A percentile compares a stretch with the other conserved stretches of the same genome.
Evolutionary conservation across 1,140 invertebrate species (phyloP).

Genomic region (Arctopsyche grandis): DNA sequence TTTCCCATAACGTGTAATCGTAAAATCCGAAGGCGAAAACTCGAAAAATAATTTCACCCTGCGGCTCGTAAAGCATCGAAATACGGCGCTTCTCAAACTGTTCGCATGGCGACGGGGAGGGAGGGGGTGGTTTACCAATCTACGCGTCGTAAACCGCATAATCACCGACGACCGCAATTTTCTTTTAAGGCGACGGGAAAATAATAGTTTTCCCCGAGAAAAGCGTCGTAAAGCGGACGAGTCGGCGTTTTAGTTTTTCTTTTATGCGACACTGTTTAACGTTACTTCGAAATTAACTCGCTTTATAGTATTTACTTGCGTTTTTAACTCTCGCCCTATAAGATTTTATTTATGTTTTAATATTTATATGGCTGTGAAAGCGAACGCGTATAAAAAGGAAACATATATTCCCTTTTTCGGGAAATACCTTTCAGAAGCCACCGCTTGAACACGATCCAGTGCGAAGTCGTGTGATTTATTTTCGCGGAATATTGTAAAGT

Average conservation of each 20-base stretch:
- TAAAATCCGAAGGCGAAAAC: not conserved
- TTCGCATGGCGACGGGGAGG: too few relatives aligned
- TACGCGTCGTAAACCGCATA: not conserved
- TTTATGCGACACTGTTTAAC: not conserved
- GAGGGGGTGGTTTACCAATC: constrained; percentile 13
- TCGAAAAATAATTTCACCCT: constrained; percentile 14
- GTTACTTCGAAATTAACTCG: too few relatives aligned
- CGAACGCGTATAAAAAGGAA: constrained; percentile 2
- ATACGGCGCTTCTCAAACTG: not conserved
- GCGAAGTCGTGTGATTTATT: constrained; percentile 15
- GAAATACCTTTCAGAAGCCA: constrained; percentile 2
- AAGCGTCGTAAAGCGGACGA: not conserved
- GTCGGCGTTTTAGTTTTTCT: not conserved
- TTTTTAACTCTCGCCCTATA: too few relatives aligned
- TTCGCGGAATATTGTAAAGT: constrained; percentile 21
- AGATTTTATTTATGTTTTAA: too few relatives aligned
- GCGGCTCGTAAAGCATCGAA: not conserved
- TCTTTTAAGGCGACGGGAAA: not conserved
- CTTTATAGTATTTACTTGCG: too few relatives aligned
- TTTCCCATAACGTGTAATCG: not conserved
- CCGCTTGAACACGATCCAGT: constrained; percentile 7
- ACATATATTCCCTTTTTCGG: constrained; percentile 24
- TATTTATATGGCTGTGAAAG: not conserved
- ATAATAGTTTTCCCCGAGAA: constrained; percentile 4
- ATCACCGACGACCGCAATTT: not conserved